Evolutionary conservation across 2,113 vertebrate species (phyloP).

Genomic region (Alces alces): DNA sequence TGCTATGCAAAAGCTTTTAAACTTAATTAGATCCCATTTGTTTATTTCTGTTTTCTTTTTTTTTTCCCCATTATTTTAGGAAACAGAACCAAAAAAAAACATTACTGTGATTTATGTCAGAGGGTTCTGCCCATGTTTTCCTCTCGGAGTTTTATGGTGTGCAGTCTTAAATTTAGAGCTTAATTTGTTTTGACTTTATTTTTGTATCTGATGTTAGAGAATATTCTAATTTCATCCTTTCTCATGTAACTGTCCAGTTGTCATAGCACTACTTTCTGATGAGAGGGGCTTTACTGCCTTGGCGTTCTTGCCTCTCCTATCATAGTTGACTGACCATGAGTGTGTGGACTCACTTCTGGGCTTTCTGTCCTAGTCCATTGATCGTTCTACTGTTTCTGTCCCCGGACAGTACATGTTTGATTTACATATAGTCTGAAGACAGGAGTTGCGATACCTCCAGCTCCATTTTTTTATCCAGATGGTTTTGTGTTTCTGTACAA

Average conservation of each 20-base stretch:
- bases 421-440: background rate
- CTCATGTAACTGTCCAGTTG: background rate
- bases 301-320: background rate
- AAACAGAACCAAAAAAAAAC: background rate
- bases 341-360: background rate
- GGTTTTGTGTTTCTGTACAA: background rate
- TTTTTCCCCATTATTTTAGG: background rate
- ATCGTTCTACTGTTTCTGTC: background rate
- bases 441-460: background rate
- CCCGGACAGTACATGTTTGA: background rate
- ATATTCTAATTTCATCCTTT: background rate
- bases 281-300: background rate
- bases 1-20: background rate
- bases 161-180: too few species aligned
- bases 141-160: too few species aligned
- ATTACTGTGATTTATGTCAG: background rate
- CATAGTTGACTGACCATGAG: accelerated
- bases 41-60: background rate
- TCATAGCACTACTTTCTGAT: background rate
- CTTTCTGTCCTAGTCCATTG: background rate
- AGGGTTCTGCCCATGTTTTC: too few species aligned
- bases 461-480: background rate
- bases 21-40: background rate
- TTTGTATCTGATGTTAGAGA: too few species aligned
- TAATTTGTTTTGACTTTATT: too few species aligned